Evolutionary conservation across 2,888 invertebrate species (phyloP).

Genomic region (Phortica magna): DNA sequence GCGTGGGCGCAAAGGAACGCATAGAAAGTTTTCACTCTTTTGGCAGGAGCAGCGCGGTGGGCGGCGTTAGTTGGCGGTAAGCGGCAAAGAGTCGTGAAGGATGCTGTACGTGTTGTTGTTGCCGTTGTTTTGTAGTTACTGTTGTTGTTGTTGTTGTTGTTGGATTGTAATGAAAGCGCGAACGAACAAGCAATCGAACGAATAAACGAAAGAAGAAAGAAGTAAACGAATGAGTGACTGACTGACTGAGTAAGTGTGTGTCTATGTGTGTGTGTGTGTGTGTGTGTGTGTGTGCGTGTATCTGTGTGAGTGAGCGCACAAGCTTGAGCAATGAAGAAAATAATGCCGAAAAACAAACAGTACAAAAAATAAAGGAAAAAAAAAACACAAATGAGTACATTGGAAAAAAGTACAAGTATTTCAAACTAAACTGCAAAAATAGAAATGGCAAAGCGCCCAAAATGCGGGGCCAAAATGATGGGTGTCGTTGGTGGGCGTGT

Average conservation of each 20-base stretch:
- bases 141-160: slow-evolving; percentile 5
- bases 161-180: slow-evolving; percentile 15
- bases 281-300: neutral
- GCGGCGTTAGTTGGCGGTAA: neutral
- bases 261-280: too few species aligned
- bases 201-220: neutral
- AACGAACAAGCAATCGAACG: slow-evolving; percentile 3
- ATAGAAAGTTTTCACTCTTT: slow-evolving; percentile 25
- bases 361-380: slow-evolving; percentile 37
- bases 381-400: slow-evolving; percentile 56
- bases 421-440: slow-evolving; percentile 52
- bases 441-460: slow-evolving; percentile 43
- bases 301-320: neutral
- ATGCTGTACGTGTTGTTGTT: neutral
- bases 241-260: neutral
- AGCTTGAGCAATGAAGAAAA: slow-evolving; percentile 31
- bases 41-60: neutral
- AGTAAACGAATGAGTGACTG: neutral
- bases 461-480: neutral
- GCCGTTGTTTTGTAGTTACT: neutral
- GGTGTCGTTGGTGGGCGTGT: too few species aligned
- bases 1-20: neutral
- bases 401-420: slow-evolving; percentile 45
- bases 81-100: neutral
- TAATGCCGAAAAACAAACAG: slow-evolving; percentile 2